A percentile compares a stretch with the other conserved stretches of the same genome.
Conservation (phyloP, 1,140 invertebrate genomes). For the Telenomus remus region DNA sequence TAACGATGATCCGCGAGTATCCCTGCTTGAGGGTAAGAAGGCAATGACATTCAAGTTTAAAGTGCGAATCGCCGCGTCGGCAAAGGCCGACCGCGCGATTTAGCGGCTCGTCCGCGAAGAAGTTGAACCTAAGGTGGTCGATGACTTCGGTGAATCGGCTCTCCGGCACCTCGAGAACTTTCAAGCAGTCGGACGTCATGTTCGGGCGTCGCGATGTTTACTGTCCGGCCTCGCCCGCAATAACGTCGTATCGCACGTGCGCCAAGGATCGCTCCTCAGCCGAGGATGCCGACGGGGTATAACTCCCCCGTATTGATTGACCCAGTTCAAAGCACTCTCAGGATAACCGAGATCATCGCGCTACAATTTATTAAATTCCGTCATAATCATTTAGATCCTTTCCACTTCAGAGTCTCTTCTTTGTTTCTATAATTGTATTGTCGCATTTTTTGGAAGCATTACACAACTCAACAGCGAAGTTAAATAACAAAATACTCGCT, state of each 20-base stretch:
- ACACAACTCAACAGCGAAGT: no score
- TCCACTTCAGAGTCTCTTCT: no score
- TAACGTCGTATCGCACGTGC: constrained; percentile 14
- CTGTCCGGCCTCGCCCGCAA: constrained; percentile 32
- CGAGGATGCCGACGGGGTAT: constrained; percentile 59
- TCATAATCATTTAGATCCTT: no score
- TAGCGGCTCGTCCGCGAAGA: constrained; percentile 87
- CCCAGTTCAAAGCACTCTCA: constrained; percentile 67
- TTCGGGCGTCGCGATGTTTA: constrained; percentile 37
- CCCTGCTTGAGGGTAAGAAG: constrained; percentile 81
- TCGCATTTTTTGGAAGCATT: no score
- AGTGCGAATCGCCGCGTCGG: constrained; percentile 79
- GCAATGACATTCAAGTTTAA: constrained; percentile 84
- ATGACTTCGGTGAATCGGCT: constrained; percentile 79
- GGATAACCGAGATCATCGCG: constrained; percentile 20
- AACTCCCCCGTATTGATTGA: constrained; percentile 71
- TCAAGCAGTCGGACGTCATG: constrained; percentile 65
- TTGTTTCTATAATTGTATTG: no score
- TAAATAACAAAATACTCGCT: no score
- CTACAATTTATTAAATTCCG: not conserved
- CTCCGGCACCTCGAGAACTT: constrained; percentile 70
- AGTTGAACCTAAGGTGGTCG: constrained; percentile 81
- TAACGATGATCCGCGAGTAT: constrained; percentile 82
- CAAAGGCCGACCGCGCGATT: constrained; percentile 85
- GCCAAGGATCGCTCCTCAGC: constrained; percentile 60